phyloP scores from a whole-genome alignment of 1,140 invertebrate species.

The Ceratosolen solmsi region DNA sequence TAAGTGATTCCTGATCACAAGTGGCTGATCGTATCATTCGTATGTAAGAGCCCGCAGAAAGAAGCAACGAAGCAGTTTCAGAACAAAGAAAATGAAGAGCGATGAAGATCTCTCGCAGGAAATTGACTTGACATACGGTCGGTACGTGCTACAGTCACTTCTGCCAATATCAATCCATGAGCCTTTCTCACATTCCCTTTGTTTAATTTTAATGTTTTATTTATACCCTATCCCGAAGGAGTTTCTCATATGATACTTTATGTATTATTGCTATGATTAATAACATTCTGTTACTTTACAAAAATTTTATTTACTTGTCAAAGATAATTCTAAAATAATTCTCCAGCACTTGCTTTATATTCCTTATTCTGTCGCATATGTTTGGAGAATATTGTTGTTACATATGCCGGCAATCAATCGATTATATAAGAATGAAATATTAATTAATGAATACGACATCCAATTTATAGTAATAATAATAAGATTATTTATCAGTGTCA shows the following conservation, averaged over 20 bases:
- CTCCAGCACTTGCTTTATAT: too few relatives aligned
- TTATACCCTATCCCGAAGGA: neutral
- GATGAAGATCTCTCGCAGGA: conserved; percentile 26
- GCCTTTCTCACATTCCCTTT: neutral
- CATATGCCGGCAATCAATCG: too few relatives aligned
- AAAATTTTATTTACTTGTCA: too few relatives aligned
- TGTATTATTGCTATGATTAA: too few relatives aligned
- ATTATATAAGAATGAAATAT: too few relatives aligned
- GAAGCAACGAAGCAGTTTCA: neutral
- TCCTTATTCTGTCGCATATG: too few relatives aligned
- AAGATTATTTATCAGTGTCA: too few relatives aligned
- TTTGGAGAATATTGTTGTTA: too few relatives aligned
- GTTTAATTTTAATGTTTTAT: neutral
- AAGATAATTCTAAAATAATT: too few relatives aligned
- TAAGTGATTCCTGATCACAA: conserved; percentile 6
- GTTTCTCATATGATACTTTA: neutral
- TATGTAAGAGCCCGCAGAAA: neutral
- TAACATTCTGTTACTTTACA: too few relatives aligned
- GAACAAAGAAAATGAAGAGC: neutral
- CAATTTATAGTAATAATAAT: too few relatives aligned
- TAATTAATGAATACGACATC: too few relatives aligned
- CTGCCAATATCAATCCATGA: conserved; percentile 28
- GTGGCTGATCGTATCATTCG: conserved; percentile 9
- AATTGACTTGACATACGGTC: conserved; percentile 32
- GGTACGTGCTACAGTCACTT: conserved; percentile 4